Base-by-base conservation (phyloP, 2,797 vertebrate species). In the Ispidina picta region DNA sequence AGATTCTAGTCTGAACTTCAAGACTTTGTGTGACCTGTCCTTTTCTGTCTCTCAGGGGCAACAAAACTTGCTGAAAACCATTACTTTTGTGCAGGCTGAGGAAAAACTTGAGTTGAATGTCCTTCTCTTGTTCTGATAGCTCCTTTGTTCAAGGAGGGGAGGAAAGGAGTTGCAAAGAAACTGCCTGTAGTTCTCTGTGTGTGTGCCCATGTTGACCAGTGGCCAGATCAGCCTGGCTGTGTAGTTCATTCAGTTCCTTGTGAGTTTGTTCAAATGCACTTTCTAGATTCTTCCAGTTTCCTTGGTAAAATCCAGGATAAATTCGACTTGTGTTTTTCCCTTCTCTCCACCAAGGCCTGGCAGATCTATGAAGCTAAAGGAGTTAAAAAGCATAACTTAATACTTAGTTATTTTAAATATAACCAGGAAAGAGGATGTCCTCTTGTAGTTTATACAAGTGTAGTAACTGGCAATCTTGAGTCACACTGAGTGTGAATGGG, bases 171-270 rank as follows among this genome's bases (percentile, higher is more conserved):
- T 25, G 41, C 44, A 18, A 0, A 69, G 31, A 8, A 26, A 18
- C 7, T 58, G 26, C 7, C 18, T 59, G 15, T 35, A 4, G 64
- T 76, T 49, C 21, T 86, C 29, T 46, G 11, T 39, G 12, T 2
- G 0, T 23, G 17, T 68, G 56, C 28, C 22, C 22, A 21, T 12
- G 0, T 0, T 19, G 55, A 15, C 12, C 44, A 51, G 46, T 18
- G 22, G 8, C 58, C 12, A 6, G 46, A 17, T 46, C 2, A 2
- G 18, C 29, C 28, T 14, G 15, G 4, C 9, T n/a, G 25, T n/a
- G 15, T 28, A 26, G 21, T 19, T 86, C 17, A 5, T 51, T 28
- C 31, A 29, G 13, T 39, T 49, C 6, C 4, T 15, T 41, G 10
- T 6, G n/a, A 65, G 12, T 60, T 81, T 86, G 26, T 66, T 82